Conservation (phyloP, 1,140 invertebrate genomes). For the Venturia canescens region DNA sequence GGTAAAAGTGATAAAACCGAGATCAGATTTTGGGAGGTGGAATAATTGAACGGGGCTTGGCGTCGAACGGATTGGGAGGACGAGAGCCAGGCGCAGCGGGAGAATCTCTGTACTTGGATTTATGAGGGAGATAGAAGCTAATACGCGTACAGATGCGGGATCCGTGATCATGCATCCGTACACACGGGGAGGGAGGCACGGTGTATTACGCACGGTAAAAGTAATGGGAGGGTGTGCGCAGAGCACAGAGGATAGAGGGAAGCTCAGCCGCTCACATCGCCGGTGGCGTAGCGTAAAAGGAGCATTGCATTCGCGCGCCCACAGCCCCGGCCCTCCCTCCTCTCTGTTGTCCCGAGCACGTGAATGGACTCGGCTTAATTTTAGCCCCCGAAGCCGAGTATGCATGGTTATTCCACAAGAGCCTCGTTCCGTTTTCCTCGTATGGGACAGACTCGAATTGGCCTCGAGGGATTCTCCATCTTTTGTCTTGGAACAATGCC, state of each 20-base stretch:
- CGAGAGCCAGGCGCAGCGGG: too few species aligned
- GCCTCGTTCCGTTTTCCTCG: slow-evolving; percentile 52
- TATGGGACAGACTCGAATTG: slow-evolving; percentile 67
- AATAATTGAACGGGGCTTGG: too few species aligned
- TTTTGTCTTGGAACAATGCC: slow-evolving; percentile 72
- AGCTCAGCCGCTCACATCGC: slow-evolving; percentile 12
- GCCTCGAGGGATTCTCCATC: slow-evolving; percentile 69
- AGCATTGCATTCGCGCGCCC: background rate
- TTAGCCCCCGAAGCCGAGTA: slow-evolving; percentile 47
- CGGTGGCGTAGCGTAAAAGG: slow-evolving; percentile 34
- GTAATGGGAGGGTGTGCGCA: too few species aligned
- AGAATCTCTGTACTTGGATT: too few species aligned
- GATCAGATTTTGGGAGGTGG: too few species aligned
- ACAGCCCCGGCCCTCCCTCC: background rate
- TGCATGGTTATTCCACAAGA: slow-evolving; percentile 57
- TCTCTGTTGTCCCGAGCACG: slow-evolving; percentile 6
- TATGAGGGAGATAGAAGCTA: too few species aligned
- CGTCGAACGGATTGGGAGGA: too few species aligned
- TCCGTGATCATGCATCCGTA: too few species aligned
- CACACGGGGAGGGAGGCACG: too few species aligned
- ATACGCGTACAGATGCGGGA: too few species aligned
- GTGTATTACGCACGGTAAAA: too few species aligned
- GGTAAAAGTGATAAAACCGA: too few species aligned
- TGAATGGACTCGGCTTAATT: slow-evolving; percentile 64
- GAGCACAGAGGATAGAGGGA: background rate